A percentile compares a stretch with the other conserved stretches of the same genome.
These are phyloP conservation scores for Oscheius sp. DNA, from an alignment of 2,888 invertebrate genomes.

Conservation along the genomic window DNA sequence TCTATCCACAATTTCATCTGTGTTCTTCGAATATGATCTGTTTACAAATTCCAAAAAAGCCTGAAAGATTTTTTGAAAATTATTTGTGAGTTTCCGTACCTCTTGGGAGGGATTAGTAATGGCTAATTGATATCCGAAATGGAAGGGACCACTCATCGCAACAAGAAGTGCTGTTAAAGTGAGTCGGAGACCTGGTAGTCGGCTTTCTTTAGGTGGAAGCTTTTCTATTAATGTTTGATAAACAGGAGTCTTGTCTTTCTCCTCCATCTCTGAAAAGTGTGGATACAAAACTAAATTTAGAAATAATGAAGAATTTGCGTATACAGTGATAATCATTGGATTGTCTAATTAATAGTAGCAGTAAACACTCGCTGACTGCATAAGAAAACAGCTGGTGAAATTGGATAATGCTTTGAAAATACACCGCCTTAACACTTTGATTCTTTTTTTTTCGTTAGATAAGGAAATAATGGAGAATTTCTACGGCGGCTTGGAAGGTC, in stretches of 20 bases:
- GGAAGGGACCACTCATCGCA: slow-evolving; percentile 43
- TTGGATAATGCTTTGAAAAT: too few species aligned
- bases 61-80: too few species aligned
- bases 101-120: slow-evolving; percentile 55
- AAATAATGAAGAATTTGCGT: too few species aligned
- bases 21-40: slow-evolving; percentile 1
- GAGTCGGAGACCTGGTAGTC: background rate
- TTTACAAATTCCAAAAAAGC: slow-evolving; percentile 48
- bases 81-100: slow-evolving; percentile 4
- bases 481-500: too few species aligned
- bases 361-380: too few species aligned
- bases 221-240: slow-evolving; percentile 6
- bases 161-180: slow-evolving; percentile 19
- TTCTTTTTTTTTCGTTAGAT: too few species aligned
- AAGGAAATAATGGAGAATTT: too few species aligned
- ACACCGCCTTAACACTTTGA: too few species aligned
- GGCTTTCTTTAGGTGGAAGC: background rate
- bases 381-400: too few species aligned
- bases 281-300: background rate
- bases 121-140: slow-evolving; percentile 53
- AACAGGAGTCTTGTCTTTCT: slow-evolving; percentile 9
- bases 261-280: slow-evolving; percentile 17
- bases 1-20: background rate
- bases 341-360: too few species aligned
- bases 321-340: too few species aligned